Conservation (phyloP, 1,140 invertebrate species). For the Hylyphantes graminicola region DNA sequence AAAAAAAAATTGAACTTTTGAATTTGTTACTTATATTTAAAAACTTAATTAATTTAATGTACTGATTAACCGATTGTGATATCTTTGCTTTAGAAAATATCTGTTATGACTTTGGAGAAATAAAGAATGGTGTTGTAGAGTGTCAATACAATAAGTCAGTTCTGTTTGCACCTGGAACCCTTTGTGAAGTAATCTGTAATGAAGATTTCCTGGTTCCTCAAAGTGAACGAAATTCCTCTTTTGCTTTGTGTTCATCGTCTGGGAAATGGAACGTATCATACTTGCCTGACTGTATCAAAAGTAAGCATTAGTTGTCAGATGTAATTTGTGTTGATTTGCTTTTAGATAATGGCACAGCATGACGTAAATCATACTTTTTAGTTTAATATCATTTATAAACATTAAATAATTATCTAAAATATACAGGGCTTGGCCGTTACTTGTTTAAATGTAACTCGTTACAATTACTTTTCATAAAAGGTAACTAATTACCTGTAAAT, state of each 20-base stretch:
- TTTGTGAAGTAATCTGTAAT: constrained; percentile 35
- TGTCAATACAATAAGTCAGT: constrained; percentile 25
- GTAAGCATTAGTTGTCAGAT: neutral
- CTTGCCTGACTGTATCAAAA: constrained; percentile 23
- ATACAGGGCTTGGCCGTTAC: neutral
- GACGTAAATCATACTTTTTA: neutral
- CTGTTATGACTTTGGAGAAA: constrained; percentile 1
- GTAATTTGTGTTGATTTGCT: neutral
- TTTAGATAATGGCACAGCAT: neutral
- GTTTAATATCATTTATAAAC: neutral
- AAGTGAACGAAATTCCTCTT: neutral
- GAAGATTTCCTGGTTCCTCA: neutral
- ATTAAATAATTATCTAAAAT: neutral
- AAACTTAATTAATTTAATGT: no score
- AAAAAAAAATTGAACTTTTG: neutral
- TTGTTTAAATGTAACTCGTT: neutral
- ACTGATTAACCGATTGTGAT: neutral
- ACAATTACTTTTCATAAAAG: no score
- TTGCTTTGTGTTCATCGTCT: neutral
- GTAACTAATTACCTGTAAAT: no score
- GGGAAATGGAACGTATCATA: constrained; percentile 25
- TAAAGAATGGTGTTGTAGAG: constrained; percentile 7
- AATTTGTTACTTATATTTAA: neutral
- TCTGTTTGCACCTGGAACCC: neutral
- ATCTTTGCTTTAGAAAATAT: constrained; percentile 22